Evolutionary conservation across 1,140 invertebrate species (phyloP).

Genomic region (Mercenaria mercenaria): DNA sequence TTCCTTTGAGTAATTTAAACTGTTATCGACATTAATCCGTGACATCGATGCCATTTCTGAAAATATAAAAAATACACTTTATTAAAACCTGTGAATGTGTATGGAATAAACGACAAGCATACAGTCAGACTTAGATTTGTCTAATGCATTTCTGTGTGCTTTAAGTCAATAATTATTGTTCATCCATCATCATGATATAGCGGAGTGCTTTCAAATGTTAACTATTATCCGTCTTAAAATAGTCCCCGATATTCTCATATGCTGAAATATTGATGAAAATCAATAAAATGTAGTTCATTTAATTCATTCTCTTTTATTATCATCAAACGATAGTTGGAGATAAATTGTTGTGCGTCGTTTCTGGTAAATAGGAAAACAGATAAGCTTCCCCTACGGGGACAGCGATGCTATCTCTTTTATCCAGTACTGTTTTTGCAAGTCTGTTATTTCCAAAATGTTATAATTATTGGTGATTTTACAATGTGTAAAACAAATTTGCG

Average conservation of each 20-base stretch:
- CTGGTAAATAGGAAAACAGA: neutral
- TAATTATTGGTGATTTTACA: too few relatives aligned
- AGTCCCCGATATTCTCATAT: neutral
- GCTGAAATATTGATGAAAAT: conserved; percentile 29
- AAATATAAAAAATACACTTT: neutral
- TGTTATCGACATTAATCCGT: neutral
- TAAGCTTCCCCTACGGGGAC: neutral
- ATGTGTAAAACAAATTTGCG: too few relatives aligned
- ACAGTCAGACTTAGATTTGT: neutral
- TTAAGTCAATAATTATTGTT: neutral
- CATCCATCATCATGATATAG: neutral
- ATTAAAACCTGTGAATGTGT: neutral
- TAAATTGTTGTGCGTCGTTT: neutral
- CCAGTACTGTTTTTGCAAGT: too few relatives aligned
- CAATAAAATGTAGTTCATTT: conserved; percentile 21
- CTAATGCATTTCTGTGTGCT: neutral
- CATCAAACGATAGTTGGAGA: neutral
- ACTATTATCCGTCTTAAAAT: neutral
- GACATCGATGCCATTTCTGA: neutral
- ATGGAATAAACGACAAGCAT: too few relatives aligned
- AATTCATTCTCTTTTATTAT: conserved; percentile 10
- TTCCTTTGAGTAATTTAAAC: neutral
- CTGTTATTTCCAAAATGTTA: too few relatives aligned
- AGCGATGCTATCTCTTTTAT: neutral
- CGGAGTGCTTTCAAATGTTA: neutral